Base-by-base conservation (phyloP, 1,140 invertebrate species). In the Pogonomyrmex californicus region DNA sequence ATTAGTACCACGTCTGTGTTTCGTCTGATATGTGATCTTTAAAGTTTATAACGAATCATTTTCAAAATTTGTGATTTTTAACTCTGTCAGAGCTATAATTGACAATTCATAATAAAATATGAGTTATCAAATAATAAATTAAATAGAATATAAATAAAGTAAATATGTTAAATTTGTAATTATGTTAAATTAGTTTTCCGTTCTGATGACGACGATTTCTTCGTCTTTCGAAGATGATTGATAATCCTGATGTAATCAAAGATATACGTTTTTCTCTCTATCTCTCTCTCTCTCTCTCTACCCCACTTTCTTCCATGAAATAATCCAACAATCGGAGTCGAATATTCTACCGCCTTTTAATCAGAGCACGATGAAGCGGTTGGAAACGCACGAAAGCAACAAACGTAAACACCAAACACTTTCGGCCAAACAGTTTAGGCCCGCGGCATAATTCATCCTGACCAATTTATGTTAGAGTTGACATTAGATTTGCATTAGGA, bases 401-500 rank as follows among this genome's bases (percentile, higher is more conserved):
- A 62, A 41, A 83, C 54, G 92, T 87, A 89, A 88, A 91, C 86
- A 83, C 83, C 87, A 91, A 94, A 93, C 93, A 94, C 93, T 95
- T 94, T 95, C 94, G 88, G 92, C 93, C 91, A 30, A 62, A 75
- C 66, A 17, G 70, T 77, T 76, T 82, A 51, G 85, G 83, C 75
- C 87, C 86, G 65, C 33, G 49, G 44, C 38, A 33, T 87, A 56
- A 68, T 44, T 71, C 78, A 78, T 89, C 66, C 81, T 54, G 51
- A 73, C 41, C 88, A 58, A 66, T 12, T 79, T 77, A 41, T 49
- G 38, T 63, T 17, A 23, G 33, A 47, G 3, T 41, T 87, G 85
- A 58, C 91, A 82, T 94, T 94, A 93, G 94, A 95, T 92, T 91
- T 81, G 86, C 77, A 87, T 94, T 95, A 94, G 93, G 91, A 9